A percentile compares a stretch with the other conserved stretches of the same genome.
These are phyloP conservation scores for Mimachlamys varia DNA, from an alignment of 2,888 invertebrate genomes.

Conservation along the genomic window DNA sequence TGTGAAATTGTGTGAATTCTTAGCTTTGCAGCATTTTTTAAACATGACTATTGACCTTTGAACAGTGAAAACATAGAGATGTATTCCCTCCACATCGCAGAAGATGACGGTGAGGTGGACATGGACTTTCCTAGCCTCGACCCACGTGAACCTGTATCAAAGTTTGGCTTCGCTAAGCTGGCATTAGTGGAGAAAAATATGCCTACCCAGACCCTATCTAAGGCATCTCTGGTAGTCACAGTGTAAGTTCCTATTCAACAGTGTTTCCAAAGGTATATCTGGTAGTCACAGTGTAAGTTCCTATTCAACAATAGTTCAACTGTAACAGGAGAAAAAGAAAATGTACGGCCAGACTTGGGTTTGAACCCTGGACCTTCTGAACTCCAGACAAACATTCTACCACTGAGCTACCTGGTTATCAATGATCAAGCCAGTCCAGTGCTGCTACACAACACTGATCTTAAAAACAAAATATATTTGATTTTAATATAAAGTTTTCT, in stretches of 20 bases:
- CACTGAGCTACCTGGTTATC: too few species aligned
- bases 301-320: neutral
- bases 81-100: slow-evolving; percentile 96
- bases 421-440: too few species aligned
- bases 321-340: too few species aligned
- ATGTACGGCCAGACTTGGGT: too few species aligned
- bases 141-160: slow-evolving; percentile 92
- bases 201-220: slow-evolving; percentile 65
- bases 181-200: slow-evolving; percentile 90
- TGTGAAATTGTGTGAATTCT: too few species aligned
- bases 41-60: slow-evolving; percentile 39
- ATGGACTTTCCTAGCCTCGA: slow-evolving; percentile 96
- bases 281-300: slow-evolving; percentile 79
- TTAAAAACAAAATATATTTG: too few species aligned
- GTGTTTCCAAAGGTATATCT: slow-evolving; percentile 56
- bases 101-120: slow-evolving; percentile 97
- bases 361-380: too few species aligned
- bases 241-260: slow-evolving; percentile 72
- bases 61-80: slow-evolving; percentile 85
- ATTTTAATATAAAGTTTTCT: too few species aligned
- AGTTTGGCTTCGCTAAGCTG: slow-evolving; percentile 94
- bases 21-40: neutral
- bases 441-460: too few species aligned
- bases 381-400: too few species aligned
- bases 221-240: slow-evolving; percentile 73